Conservation (phyloP, 2,888 invertebrate species). For the Scrobipalpa atriplicella region DNA sequence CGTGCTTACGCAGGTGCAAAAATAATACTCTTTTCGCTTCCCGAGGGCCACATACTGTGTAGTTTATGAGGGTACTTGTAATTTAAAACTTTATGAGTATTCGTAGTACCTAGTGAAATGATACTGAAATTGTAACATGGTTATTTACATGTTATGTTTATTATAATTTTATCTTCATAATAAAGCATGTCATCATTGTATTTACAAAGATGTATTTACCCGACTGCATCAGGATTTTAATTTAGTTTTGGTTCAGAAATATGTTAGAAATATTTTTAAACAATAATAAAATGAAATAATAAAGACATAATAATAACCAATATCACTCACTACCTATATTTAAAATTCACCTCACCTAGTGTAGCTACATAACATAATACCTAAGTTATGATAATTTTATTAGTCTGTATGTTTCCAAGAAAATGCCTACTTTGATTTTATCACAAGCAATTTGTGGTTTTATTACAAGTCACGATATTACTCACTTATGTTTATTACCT, state of each 20-base stretch:
- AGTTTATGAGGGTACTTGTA: not conserved
- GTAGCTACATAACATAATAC: not conserved
- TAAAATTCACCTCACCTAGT: not conserved
- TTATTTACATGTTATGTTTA: not conserved
- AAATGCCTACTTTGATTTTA: not conserved
- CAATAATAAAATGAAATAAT: too few relatives aligned
- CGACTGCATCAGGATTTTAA: too few relatives aligned
- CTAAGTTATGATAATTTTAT: not conserved
- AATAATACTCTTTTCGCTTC: not conserved
- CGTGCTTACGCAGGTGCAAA: not conserved
- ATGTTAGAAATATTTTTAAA: too few relatives aligned
- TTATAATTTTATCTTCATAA: not conserved
- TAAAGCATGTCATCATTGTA: not conserved
- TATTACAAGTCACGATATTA: conserved; percentile 6
- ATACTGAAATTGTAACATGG: not conserved
- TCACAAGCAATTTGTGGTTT: conserved; percentile 16
- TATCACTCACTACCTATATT: not conserved
- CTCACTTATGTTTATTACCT: not conserved
- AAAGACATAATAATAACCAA: too few relatives aligned
- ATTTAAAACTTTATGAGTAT: not conserved
- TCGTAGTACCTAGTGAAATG: conserved; percentile 2
- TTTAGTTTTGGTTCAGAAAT: too few relatives aligned
- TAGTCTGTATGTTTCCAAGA: not conserved
- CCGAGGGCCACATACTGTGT: not conserved
- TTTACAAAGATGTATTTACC: too few relatives aligned